Percentiles rank a stretch among this genome's conserved stretches.
Conservation (phyloP, 2,113 vertebrate genomes). For the Hemicordylus capensis region DNA sequence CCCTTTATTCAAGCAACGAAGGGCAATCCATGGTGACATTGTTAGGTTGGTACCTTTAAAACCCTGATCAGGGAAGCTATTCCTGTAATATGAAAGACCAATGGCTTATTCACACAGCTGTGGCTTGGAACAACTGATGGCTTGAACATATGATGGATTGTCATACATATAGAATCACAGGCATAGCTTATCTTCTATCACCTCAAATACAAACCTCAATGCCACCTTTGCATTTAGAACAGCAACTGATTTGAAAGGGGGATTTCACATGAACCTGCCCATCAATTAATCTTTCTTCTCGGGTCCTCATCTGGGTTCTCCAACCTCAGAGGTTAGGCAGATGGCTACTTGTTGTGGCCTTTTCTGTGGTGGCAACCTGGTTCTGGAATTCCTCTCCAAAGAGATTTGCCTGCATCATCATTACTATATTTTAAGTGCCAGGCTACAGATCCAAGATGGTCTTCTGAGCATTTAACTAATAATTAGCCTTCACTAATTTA, state of each 20-base stretch:
- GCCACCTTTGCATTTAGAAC: neutral
- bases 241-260: neutral
- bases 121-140: neutral
- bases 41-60: constrained; percentile 20
- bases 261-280: neutral
- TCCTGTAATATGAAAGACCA: neutral
- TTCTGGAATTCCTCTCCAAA: neutral
- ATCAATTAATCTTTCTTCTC: neutral
- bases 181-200: neutral
- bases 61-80: constrained; percentile 5
- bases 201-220: neutral
- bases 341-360: neutral
- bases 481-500: neutral
- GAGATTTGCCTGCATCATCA: neutral
- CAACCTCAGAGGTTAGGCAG: neutral
- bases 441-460: neutral
- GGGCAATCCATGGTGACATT: constrained; percentile 15
- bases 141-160: neutral
- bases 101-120: neutral
- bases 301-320: too few relatives aligned
- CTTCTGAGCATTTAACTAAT: neutral
- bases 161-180: neutral
- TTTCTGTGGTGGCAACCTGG: neutral
- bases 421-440: neutral
- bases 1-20: constrained; percentile 33